phyloP scores from a whole-genome alignment of 2,888 invertebrate genomes.

The Allophyes oxyacanthae region DNA sequence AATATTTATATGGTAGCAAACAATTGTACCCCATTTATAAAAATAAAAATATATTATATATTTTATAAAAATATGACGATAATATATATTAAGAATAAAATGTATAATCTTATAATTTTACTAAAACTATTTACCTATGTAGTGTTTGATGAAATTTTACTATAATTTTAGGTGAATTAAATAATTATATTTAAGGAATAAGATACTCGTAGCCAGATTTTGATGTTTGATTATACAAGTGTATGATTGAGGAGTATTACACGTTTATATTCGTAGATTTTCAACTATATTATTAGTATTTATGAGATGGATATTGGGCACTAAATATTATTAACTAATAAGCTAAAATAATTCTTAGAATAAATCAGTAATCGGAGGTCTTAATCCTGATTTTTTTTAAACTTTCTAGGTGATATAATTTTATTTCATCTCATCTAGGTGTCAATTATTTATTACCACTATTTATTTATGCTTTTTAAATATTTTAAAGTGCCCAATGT shows the following conservation, averaged over 20 bases:
- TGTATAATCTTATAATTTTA: slow-evolving; percentile 45
- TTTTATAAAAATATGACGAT: slow-evolving; percentile 39
- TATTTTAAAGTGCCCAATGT: slow-evolving; percentile 32
- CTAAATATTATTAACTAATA: neutral
- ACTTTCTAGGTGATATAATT: neutral
- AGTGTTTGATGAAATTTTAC: slow-evolving; percentile 39
- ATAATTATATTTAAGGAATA: slow-evolving; percentile 37
- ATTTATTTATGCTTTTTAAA: neutral
- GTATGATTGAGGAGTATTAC: slow-evolving; percentile 30
- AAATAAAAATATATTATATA: slow-evolving; percentile 39
- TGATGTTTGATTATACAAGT: slow-evolving; percentile 23
- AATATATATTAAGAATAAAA: slow-evolving; percentile 29
- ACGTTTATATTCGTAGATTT: slow-evolving; percentile 39
- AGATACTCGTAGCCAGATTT: slow-evolving; percentile 56
- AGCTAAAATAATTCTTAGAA: no score
- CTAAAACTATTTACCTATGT: slow-evolving; percentile 43
- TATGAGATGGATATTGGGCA: slow-evolving; percentile 31
- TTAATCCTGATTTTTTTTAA: no score
- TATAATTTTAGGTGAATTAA: slow-evolving; percentile 36
- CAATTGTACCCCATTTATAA: slow-evolving; percentile 36
- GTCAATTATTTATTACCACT: no score
- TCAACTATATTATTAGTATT: slow-evolving; percentile 28
- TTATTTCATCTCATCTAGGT: neutral
- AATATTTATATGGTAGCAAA: slow-evolving; percentile 26
- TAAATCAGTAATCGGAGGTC: no score